phyloP scores from a whole-genome alignment of 92 coral and sea anemone genomes.

The Micromussa lordhowensis region DNA sequence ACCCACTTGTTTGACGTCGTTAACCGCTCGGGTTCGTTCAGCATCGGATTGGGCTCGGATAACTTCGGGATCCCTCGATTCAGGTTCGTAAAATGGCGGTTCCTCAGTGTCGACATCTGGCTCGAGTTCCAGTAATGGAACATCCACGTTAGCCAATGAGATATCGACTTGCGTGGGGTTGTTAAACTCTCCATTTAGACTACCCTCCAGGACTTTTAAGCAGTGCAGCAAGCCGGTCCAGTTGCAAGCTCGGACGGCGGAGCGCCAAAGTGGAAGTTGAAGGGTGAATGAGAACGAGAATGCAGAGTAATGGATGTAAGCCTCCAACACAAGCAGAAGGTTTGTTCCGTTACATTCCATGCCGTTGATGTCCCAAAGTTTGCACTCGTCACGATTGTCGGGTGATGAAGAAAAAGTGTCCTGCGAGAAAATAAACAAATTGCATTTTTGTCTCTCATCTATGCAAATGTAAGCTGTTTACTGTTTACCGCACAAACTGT shows the following conservation, averaged over 20 bases:
- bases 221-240: constrained; percentile 92
- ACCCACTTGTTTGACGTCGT: constrained; percentile 64
- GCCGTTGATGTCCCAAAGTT: constrained; percentile 34
- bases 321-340: constrained; percentile 82
- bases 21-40: constrained; percentile 75
- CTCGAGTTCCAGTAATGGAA: constrained; percentile 62
- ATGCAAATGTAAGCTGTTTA: background rate
- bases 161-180: constrained; percentile 78
- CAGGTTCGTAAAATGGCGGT: constrained; percentile 87
- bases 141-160: constrained; percentile 62
- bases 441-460: background rate
- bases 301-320: constrained; percentile 88
- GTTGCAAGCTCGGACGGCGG: constrained; percentile 72
- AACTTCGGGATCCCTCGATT: constrained; percentile 91
- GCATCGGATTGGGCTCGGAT: constrained; percentile 86
- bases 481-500: background rate
- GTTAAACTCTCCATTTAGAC: constrained; percentile 80
- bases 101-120: constrained; percentile 82
- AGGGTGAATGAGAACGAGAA: constrained; percentile 89
- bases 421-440: background rate
- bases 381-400: constrained; percentile 12
- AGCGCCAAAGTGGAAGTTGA: constrained; percentile 91
- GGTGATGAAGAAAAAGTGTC: background rate
- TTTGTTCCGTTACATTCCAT: constrained; percentile 95
- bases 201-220: constrained; percentile 76